Percentiles rank a stretch among this genome's conserved stretches.
Conservation (phyloP, 2,888 invertebrate genomes). For the Papilio elwesi region DNA sequence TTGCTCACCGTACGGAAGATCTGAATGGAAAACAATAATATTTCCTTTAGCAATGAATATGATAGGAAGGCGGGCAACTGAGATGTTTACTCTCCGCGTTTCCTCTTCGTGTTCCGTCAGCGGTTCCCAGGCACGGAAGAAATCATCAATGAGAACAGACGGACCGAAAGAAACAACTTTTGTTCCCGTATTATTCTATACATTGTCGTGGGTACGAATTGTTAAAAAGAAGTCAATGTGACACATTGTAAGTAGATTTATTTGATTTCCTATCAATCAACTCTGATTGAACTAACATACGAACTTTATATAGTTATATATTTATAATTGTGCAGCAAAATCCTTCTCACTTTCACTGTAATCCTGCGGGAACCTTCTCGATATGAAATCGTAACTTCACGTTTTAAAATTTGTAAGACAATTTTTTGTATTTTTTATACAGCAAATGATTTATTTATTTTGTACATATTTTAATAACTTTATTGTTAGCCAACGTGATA, state of each 20-base stretch:
- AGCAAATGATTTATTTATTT: too few species aligned
- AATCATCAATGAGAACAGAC: not conserved
- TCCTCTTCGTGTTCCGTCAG: conserved; percentile 10
- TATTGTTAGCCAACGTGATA: too few species aligned
- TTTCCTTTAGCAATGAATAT: conserved; percentile 24
- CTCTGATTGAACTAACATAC: not conserved
- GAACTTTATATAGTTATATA: too few species aligned
- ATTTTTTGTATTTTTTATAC: too few species aligned
- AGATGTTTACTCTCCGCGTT: conserved; percentile 6
- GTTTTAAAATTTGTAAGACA: too few species aligned
- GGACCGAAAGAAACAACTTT: not conserved
- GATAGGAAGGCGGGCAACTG: conserved; percentile 7
- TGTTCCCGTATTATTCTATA: not conserved
- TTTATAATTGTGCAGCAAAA: too few species aligned
- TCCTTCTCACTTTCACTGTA: too few species aligned
- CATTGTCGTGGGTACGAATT: conserved; percentile 4
- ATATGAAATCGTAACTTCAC: too few species aligned
- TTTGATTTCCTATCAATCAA: not conserved
- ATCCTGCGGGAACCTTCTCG: too few species aligned
- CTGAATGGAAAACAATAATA: conserved; percentile 19
- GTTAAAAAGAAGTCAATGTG: not conserved
- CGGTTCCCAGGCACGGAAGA: conserved; percentile 8
- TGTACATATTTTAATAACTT: too few species aligned
- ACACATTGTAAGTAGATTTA: not conserved
- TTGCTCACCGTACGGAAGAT: not conserved